Percentiles rank a stretch among this genome's conserved stretches.
phyloP scores from a whole-genome alignment of 2,888 invertebrate genomes.

The Pseudeuparius sepicola region DNA sequence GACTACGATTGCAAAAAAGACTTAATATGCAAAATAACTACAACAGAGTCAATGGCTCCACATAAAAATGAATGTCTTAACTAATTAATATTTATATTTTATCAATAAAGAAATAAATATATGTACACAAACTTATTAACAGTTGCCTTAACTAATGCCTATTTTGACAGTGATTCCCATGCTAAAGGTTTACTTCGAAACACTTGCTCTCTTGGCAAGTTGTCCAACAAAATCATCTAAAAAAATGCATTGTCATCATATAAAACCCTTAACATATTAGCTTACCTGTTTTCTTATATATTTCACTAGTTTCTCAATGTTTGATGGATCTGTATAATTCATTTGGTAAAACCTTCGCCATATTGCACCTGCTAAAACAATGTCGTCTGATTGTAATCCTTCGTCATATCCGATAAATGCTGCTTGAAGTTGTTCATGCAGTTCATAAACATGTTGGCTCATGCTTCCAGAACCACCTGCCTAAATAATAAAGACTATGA shows the following conservation, averaged over 20 bases:
- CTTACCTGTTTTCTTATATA: constrained; percentile 69
- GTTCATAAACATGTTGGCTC: constrained; percentile 50
- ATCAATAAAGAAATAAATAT: too few species aligned
- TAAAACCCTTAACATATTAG: constrained; percentile 12
- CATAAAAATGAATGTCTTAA: constrained; percentile 9
- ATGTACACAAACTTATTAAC: too few species aligned
- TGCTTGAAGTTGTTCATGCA: constrained; percentile 76
- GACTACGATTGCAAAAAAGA: constrained; percentile 22
- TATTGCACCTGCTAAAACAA: constrained; percentile 65
- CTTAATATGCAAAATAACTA: constrained; percentile 24
- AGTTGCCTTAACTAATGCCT: too few species aligned
- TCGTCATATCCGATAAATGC: constrained; percentile 79
- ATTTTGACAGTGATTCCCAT: constrained; percentile 14
- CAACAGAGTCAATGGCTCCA: constrained; percentile 16
- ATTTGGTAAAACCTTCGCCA: constrained; percentile 76
- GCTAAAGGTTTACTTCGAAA: constrained; percentile 13
- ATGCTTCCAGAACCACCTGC: constrained; percentile 51
- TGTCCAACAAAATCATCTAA: constrained; percentile 22
- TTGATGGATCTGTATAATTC: constrained; percentile 51
- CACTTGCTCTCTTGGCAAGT: constrained; percentile 17
- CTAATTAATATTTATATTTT: too few species aligned
- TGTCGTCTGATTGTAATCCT: constrained; percentile 68
- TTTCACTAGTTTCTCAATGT: constrained; percentile 60
- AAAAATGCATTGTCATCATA: constrained; percentile 17
- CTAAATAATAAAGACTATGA: constrained; percentile 38